Base-by-base conservation (phyloP, 2,113 vertebrate genomes). In the Pterophyllum scalare region DNA sequence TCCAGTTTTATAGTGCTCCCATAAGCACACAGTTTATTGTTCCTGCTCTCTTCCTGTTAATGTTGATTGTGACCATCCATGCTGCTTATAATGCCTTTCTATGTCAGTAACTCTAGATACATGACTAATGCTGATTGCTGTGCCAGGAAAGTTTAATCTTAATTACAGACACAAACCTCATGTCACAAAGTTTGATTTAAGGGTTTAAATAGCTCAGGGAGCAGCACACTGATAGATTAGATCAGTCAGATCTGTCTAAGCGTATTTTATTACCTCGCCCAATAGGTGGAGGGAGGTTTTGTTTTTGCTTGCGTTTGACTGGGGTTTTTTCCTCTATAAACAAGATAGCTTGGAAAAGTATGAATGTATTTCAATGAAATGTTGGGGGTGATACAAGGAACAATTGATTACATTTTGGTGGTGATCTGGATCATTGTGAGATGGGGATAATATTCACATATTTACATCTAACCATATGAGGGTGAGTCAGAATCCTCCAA, bases 1-100 rank as follows among this genome's bases (percentile, higher is more conserved):
- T 85, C 28, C 58, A 67, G 49, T 80, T 92, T 92, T 86, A 89
- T 46, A 58, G 52, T 35, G 20, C 49, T 15, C 60, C 57, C 40
- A 79, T 92, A 80, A 92, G 92, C 62, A 79, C 43, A 35, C 80
- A 80, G 38, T 84, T 77, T 72, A 74, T 11, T 14, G 46, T 80
- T 89, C 75, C 64, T 61, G 70, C 62, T 65, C 17, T 80, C 15
- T 72, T 59, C 28, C 75, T 77, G 28, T 0, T 85, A 57, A 86
- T 83, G 57, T 49, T 77, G 77, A 89, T 86, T 76, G 52, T 26
- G 64, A 70, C 77, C 86, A 86, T 79, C 77, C 77, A 78, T 19
- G 5, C 62, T 64, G 38, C 81, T 46, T 75, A 57, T 81, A 75
- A 61, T 80, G 15, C 24, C 33, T 24, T 67, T 89, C 46, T 67